Base-by-base conservation (phyloP, 2,888 invertebrate genomes). In the Clusia tigrina region DNA sequence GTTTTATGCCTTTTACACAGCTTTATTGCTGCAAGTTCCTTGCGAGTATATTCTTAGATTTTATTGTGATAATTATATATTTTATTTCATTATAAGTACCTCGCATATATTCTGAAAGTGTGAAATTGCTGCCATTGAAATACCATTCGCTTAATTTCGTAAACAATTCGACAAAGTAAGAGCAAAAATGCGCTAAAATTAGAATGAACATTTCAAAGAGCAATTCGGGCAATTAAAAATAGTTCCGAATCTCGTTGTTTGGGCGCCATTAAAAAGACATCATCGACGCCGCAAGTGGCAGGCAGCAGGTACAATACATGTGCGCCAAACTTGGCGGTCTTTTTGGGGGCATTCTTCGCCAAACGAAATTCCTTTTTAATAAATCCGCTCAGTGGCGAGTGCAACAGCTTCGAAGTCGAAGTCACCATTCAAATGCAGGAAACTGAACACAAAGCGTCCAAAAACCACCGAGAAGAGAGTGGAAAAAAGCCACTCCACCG, bases 141-240 rank as follows among this genome's bases (percentile, higher is more conserved):
- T 17, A 12, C n/a, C 18, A 18, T 12, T 46, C n/a, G n/a, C n/a
- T 46, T 46, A 46, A 46, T 46, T 46, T 46, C 32, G 32, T 12
- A 9, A 32, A 32, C 32, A 32, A 9, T 32, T 32, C 12, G 32
- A 12, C 32, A 6, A 32, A 32, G 32, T 9, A 32, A 32, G 6
- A 32, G 12, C 6, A 32, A 32, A 32, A 9, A 12, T 32, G 32
- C 32, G 42, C 42, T 32, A 32, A 6, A 9, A 12, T 9, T 9
- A 32, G 32, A 32, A 32, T 6, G 12, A 32, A 32, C 32, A 32
- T 32, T 12, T 32, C 32, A 32, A 12, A 32, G 32, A 42, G n/a
- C 42, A 42, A 42, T 42, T 9, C 42, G n/a, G 6, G 32, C 42
- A 42, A 15, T 42, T 42, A 42, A 42, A 42, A 42, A 42, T 42